A percentile compares a stretch with the other conserved stretches of the same genome.
Evolutionary conservation across 2,888 invertebrate species (phyloP).

Genomic region (Drosophila mimetica): DNA sequence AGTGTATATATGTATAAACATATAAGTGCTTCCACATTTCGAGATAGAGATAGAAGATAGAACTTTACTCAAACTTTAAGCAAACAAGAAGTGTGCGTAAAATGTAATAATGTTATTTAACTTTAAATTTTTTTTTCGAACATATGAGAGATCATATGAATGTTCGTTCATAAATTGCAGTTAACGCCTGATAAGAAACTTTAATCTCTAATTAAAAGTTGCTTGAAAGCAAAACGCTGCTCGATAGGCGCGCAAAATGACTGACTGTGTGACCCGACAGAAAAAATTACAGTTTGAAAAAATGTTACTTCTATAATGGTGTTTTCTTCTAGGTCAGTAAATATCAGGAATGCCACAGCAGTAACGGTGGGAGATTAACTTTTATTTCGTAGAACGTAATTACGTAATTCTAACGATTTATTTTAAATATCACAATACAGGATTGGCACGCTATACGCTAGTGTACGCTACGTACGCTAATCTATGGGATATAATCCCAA

Average conservation of each 20-base stretch:
- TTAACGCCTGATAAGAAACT: conserved; percentile 72
- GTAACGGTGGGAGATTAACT: neutral
- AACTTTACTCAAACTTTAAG: too few relatives aligned
- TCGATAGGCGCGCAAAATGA: conserved; percentile 69
- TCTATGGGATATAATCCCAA: too few relatives aligned
- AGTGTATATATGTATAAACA: neutral
- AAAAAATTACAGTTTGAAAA: conserved; percentile 78
- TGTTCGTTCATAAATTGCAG: conserved; percentile 58
- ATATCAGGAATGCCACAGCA: neutral
- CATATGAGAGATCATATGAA: conserved; percentile 9
- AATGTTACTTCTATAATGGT: conserved; percentile 29
- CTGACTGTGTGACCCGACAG: conserved; percentile 55
- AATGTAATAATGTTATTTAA: too few relatives aligned
- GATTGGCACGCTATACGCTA: too few relatives aligned
- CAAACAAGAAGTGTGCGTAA: too few relatives aligned
- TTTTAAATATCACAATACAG: too few relatives aligned
- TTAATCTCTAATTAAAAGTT: conserved; percentile 70
- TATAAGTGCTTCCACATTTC: neutral
- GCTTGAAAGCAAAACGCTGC: conserved; percentile 67
- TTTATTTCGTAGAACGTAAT: neutral
- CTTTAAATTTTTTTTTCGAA: neutral
- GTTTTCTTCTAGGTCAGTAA: conserved; percentile 1
- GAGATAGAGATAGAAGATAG: neutral
- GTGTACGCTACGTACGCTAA: too few relatives aligned
- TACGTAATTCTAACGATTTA: too few relatives aligned